Percentiles rank a stretch among this genome's conserved stretches.
Conservation (phyloP, 1,140 invertebrate genomes). For the Ips nitidus region DNA sequence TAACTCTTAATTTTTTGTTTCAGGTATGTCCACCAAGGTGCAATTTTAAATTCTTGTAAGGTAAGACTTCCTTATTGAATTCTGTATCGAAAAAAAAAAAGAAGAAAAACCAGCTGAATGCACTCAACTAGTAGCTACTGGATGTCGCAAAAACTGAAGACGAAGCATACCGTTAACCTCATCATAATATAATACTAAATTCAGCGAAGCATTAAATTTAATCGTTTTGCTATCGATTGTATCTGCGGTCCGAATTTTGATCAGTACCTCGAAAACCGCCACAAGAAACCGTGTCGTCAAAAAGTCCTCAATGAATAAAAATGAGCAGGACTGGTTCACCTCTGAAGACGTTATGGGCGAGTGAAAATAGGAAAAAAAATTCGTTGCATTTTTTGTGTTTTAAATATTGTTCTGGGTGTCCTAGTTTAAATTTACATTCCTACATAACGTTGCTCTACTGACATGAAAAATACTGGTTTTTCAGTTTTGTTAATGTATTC, state of each 20-base stretch:
- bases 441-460: neutral
- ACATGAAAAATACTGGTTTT: neutral
- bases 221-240: slow-evolving; percentile 9
- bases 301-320: slow-evolving; percentile 13
- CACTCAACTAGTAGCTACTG: too few relatives aligned
- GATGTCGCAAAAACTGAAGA: too few relatives aligned
- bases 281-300: slow-evolving; percentile 10
- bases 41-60: too few relatives aligned
- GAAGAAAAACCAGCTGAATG: too few relatives aligned
- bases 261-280: slow-evolving; percentile 10
- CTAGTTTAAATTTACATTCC: neutral
- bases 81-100: too few relatives aligned
- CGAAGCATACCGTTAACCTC: too few relatives aligned
- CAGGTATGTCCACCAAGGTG: too few relatives aligned
- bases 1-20: too few relatives aligned
- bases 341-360: neutral
- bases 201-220: slow-evolving; percentile 2
- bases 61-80: too few relatives aligned
- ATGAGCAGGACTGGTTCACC: slow-evolving; percentile 17
- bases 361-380: neutral
- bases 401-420: neutral
- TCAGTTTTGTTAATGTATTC: neutral
- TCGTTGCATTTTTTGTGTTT: neutral
- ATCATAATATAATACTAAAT: neutral
- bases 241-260: slow-evolving; percentile 12